Percentiles rank a stretch among this genome's conserved stretches.
These are phyloP conservation scores for Calliphora vicina DNA, from an alignment of 1,140 invertebrate species.

Conservation along the genomic window DNA sequence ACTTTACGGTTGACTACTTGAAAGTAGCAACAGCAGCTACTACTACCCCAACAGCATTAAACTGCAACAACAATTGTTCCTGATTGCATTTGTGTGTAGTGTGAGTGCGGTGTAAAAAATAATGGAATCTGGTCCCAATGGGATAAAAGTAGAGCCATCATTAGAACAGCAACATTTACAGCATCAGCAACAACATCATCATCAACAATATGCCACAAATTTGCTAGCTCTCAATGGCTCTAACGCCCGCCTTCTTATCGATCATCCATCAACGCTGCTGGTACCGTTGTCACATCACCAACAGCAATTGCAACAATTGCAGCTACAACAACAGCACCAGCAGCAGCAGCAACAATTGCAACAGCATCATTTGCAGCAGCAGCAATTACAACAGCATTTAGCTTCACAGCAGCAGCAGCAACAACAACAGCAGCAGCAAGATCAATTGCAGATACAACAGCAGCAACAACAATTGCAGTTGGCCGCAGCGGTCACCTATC, in stretches of 20 bases:
- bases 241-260: conserved; percentile 59
- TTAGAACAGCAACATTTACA: conserved; percentile 58
- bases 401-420: conserved; percentile 42
- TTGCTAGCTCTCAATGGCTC: conserved; percentile 60
- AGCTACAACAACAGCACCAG: conserved; percentile 52
- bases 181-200: conserved; percentile 54
- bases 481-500: conserved; percentile 48
- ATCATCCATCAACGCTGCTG: conserved; percentile 60
- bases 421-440: conserved; percentile 53
- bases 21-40: not conserved
- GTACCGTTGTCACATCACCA: conserved; percentile 57
- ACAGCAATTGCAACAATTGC: conserved; percentile 44
- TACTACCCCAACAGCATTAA: not conserved
- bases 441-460: conserved; percentile 42
- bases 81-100: conserved; percentile 3
- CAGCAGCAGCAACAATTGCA: conserved; percentile 51
- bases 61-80: not conserved
- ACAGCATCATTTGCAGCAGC: conserved; percentile 44
- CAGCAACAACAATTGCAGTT: conserved; percentile 41
- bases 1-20: not conserved
- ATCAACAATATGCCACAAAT: conserved; percentile 59
- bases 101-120: conserved; percentile 47
- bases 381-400: conserved; percentile 44
- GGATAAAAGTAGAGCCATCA: conserved; percentile 62
- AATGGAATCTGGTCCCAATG: conserved; percentile 64